Evolutionary conservation across 2,797 vertebrate species (phyloP).

Genomic region (Coreius guichenoti): DNA sequence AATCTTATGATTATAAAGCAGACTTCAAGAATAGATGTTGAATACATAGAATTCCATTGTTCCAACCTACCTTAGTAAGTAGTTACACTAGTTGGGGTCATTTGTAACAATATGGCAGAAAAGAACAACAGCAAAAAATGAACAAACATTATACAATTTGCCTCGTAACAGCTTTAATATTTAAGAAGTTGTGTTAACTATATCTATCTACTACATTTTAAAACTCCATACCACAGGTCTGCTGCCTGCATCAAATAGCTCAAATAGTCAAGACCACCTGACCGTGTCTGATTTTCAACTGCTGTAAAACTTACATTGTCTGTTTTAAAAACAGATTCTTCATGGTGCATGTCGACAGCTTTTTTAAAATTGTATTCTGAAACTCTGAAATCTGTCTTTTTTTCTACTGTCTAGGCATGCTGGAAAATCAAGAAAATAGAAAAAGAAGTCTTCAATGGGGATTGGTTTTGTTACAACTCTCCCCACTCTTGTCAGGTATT

Average conservation of each 20-base stretch:
- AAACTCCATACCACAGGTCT: not conserved
- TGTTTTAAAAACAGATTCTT: not conserved
- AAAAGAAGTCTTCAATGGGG: not conserved
- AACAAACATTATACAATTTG: not conserved
- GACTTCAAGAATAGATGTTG: not conserved
- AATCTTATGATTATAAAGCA: not conserved
- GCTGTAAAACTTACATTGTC: not conserved
- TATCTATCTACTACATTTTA: conserved; percentile 3
- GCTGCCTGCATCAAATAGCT: not conserved
- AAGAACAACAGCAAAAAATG: not conserved
- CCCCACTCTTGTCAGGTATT: conserved; percentile 17
- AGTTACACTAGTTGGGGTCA: not conserved
- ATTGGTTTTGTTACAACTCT: not conserved
- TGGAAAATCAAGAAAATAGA: conserved; percentile 23
- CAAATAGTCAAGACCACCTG: not conserved
- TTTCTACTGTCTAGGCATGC: not conserved
- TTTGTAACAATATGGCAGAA: not conserved
- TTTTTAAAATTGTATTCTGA: not conserved
- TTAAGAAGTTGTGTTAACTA: not conserved
- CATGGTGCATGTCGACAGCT: not conserved
- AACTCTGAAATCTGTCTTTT: not conserved
- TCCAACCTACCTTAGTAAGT: not conserved
- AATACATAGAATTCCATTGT: not conserved
- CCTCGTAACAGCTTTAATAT: not conserved
- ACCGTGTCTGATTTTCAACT: not conserved